These are phyloP conservation scores for Lasiommata megera DNA, from an alignment of 2,888 invertebrate species.

Conservation along the genomic window DNA sequence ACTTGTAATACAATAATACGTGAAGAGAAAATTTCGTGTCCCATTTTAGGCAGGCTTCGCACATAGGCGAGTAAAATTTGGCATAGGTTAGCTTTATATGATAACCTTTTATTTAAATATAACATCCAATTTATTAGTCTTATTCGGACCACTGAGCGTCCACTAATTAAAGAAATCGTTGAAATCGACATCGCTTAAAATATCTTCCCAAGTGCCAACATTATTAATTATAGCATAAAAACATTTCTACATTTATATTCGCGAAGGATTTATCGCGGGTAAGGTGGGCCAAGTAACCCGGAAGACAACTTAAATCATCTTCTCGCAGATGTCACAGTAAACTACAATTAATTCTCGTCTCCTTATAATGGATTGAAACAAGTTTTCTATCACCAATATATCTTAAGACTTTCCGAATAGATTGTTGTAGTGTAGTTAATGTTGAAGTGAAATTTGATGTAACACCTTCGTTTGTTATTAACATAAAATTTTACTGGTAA, in stretches of 20 bases:
- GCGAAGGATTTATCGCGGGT: slow-evolving; percentile 19
- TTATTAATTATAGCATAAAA: slow-evolving; percentile 16
- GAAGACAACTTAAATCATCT: slow-evolving; percentile 34
- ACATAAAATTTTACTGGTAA: no score
- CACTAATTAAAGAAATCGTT: neutral
- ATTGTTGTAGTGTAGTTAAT: slow-evolving; percentile 6
- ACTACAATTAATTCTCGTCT: slow-evolving; percentile 35
- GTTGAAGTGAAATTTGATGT: slow-evolving; percentile 15
- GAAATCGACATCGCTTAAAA: neutral
- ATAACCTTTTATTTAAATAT: no score
- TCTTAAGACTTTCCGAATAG: slow-evolving; percentile 18
- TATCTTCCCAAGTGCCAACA: slow-evolving; percentile 3
- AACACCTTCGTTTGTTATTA: neutral
- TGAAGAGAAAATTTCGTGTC: no score
- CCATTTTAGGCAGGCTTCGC: no score
- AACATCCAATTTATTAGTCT: no score
- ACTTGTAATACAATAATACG: no score
- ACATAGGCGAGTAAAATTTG: no score
- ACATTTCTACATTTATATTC: slow-evolving; percentile 18
- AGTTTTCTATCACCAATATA: slow-evolving; percentile 22
- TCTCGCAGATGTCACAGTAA: slow-evolving; percentile 33
- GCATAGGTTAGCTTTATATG: no score
- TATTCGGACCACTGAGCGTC: no score
- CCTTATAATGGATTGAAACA: slow-evolving; percentile 26
- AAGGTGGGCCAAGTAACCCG: slow-evolving; percentile 29